phyloP scores from a whole-genome alignment of 2,797 vertebrate species.

The Sebastiscus tertius region DNA sequence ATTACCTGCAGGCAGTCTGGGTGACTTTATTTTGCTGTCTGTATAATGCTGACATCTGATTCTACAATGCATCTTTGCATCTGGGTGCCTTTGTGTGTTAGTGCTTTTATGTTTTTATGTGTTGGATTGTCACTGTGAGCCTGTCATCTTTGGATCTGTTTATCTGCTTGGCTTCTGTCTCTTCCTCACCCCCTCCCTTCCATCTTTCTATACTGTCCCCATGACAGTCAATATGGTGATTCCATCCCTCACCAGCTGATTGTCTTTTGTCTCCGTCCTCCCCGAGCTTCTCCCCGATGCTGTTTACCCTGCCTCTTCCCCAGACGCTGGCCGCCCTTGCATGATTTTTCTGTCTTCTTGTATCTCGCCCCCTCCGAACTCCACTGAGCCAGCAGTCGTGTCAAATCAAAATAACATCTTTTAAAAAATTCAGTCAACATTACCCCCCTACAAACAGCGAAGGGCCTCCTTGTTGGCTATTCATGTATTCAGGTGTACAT shows the following conservation, averaged over 20 bases:
- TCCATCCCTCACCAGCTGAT: constrained; percentile 53
- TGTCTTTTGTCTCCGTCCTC: constrained; percentile 54
- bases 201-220: constrained; percentile 40
- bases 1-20: constrained; percentile 56
- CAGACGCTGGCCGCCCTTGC: constrained; percentile 31
- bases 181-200: not conserved
- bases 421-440: constrained; percentile 84
- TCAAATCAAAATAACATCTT: constrained; percentile 81
- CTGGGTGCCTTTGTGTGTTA: constrained; percentile 35
- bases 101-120: constrained; percentile 43
- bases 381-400: constrained; percentile 66
- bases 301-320: constrained; percentile 59
- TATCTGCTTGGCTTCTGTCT: constrained; percentile 24
- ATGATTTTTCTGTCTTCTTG: constrained; percentile 36
- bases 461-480: constrained; percentile 79
- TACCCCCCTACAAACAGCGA: constrained; percentile 73
- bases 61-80: constrained; percentile 48
- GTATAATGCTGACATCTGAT: constrained; percentile 61
- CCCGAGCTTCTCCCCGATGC: constrained; percentile 26
- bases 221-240: constrained; percentile 48
- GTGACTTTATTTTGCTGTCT: constrained; percentile 54
- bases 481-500: constrained; percentile 85
- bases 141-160: constrained; percentile 50
- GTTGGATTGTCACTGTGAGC: constrained; percentile 32
- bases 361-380: constrained; percentile 17